Conservation (phyloP, 2,113 vertebrate genomes). For the Alces alces region DNA sequence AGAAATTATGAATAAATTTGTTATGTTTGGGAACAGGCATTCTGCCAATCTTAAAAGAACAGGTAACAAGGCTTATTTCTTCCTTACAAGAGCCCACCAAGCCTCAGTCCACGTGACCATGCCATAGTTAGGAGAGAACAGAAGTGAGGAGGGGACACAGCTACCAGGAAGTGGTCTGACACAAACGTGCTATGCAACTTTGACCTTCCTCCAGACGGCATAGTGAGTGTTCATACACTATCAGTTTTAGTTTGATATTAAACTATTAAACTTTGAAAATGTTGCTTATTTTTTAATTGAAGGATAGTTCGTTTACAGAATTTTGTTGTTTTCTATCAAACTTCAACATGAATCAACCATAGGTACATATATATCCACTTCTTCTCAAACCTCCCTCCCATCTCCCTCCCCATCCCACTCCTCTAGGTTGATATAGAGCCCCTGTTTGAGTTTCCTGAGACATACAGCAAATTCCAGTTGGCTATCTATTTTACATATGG, state of each 20-base stretch:
- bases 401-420: neutral
- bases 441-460: neutral
- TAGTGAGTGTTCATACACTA: neutral
- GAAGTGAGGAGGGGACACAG: neutral
- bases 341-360: neutral
- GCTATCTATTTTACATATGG: neutral
- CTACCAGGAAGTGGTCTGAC: neutral
- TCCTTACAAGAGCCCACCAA: neutral
- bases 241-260: neutral
- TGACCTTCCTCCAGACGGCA: neutral
- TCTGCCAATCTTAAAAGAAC: neutral
- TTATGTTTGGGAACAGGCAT: neutral
- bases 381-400: neutral
- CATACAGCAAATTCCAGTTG: neutral
- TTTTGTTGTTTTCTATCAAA: neutral
- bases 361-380: neutral
- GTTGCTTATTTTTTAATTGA: neutral
- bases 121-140: neutral
- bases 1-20: neutral
- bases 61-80: neutral
- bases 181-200: fast-evolving
- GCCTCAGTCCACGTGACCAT: neutral
- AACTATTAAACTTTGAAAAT: neutral
- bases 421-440: neutral
- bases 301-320: neutral